phyloP scores from a whole-genome alignment of 2,797 vertebrate species.

The Vireo griseus region DNA sequence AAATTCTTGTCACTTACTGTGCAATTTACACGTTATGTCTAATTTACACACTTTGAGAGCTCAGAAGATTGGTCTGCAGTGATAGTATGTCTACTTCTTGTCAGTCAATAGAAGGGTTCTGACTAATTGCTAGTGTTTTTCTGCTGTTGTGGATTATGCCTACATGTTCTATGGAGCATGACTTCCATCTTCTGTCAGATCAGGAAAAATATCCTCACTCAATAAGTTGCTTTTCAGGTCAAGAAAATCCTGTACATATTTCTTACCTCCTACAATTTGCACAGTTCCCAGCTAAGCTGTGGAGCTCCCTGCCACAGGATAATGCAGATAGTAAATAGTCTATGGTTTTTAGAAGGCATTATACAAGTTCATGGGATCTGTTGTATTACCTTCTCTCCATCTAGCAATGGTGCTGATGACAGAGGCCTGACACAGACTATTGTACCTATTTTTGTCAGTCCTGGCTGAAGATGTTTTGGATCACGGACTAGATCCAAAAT shows the following conservation, averaged over 20 bases:
- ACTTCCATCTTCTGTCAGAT: background rate
- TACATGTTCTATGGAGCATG: background rate
- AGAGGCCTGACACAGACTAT: background rate
- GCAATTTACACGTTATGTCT: background rate
- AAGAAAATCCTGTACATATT: background rate
- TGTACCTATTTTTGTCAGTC: background rate
- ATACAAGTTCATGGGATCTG: background rate
- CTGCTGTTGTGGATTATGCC: background rate
- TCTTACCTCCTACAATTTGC: background rate
- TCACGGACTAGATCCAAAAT: background rate
- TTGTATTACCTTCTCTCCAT: background rate
- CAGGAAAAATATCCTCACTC: background rate
- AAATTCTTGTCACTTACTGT: conserved; percentile 12
- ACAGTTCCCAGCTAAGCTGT: background rate
- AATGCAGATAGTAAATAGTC: background rate
- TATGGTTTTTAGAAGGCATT: background rate
- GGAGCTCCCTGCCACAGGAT: background rate
- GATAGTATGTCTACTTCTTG: background rate
- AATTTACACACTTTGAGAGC: background rate
- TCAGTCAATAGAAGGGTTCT: background rate
- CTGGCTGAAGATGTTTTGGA: background rate
- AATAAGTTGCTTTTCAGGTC: background rate
- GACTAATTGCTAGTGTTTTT: background rate
- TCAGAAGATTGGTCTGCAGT: background rate
- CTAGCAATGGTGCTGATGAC: background rate